Evolutionary conservation across 1,140 invertebrate species (phyloP), one percentile per base, ranked within the genome.

Genomic region (Trachymyrmex cornetzi): DNA sequence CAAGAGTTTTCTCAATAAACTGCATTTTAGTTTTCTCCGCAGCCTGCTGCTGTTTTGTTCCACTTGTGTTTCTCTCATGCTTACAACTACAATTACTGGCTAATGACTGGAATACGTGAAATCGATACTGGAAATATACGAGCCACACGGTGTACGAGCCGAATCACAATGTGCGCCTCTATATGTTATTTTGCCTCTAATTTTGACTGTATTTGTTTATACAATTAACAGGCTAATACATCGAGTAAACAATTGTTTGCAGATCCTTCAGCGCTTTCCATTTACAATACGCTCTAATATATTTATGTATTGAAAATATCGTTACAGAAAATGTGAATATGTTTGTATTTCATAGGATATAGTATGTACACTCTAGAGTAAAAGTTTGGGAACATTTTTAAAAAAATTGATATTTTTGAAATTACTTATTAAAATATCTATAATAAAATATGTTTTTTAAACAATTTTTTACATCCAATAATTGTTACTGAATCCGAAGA

Each of bases 21-120:
- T 48, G 69, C 55, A 7, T 50, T 34, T 71, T 81, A 71, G 27
- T 74, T 74, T 61, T n/a, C 80, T 71, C 55, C 48, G 44, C 38
- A 59, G 55, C 34, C 34, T 64, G 82, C 72, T 44, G 80, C 38
- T 75, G 38, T 84, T 74, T 74, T 74, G 80, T 61, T 84, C 69
- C n/a, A 48, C 34, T 72, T 55, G 53, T 4, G 34, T 74, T 82
- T 61, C 67, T 38, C 55, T 22, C 82, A 48, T 85, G 82, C 82
- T 85, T 85, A 79, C 69, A 77, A 80, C 44, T 79, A 55, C 86
- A 84, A 87, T 89, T 77, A 74, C 59, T 30, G 53, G 71, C 38
- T 77, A 89, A 87, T 79, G 88, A 82, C 72, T 77, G 74, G 88
- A 63, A 89, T 77, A 89, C 59, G 67, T 72, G 74, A 71, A 87